Base-by-base conservation (phyloP, 2,113 vertebrate genomes). In the Lophura nycthemera region DNA sequence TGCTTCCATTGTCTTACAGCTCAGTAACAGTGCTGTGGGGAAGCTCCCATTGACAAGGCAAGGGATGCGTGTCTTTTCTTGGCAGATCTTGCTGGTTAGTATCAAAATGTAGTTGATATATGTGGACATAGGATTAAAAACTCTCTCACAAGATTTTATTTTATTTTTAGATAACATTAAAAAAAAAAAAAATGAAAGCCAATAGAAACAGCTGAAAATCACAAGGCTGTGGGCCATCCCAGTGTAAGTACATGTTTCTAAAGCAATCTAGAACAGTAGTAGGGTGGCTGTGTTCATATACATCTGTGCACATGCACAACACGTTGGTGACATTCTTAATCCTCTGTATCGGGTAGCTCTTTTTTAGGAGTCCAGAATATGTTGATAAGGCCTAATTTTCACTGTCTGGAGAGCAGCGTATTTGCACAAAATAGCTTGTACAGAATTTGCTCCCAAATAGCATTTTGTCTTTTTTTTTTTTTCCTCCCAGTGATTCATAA, bases 391-490 rank as follows among this genome's bases (percentile, higher is more conserved):
- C 38, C 8, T 48, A 29, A 57, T 72, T 93, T 91, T 52, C 82
- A 52, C 69, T 72, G 64, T 27, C 56, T 89, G 69, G 17, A 74
- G 47, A 73, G 86, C 42, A 30, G 29, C 14, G 14, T 83, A 48
- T 88, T 96, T 93, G 48, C 69, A 60, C 72, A 95, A 89, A 77
- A 47, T 52, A 71, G 32, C 32, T 80, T 86, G 47, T 91, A 91
- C 85, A 94, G 82, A 95, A 92, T 95, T 91, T 94, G 91, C 85
- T 85, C 91, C 76, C 3, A 67, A 80, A 88, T 40, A 78, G 30
- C 10, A 34, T 29, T 40, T 2, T 11, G 10, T 24, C 25, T 57
- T 38, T 63, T 63, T 38, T 63, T 16, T 79, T 83, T 84, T 77
- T 45, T 29, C 29, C 13, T 18, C 48, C 32, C 79, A 65, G 2